These are phyloP conservation scores for Habrosyne pyritoides DNA, from an alignment of 2,888 invertebrate species.

Conservation along the genomic window DNA sequence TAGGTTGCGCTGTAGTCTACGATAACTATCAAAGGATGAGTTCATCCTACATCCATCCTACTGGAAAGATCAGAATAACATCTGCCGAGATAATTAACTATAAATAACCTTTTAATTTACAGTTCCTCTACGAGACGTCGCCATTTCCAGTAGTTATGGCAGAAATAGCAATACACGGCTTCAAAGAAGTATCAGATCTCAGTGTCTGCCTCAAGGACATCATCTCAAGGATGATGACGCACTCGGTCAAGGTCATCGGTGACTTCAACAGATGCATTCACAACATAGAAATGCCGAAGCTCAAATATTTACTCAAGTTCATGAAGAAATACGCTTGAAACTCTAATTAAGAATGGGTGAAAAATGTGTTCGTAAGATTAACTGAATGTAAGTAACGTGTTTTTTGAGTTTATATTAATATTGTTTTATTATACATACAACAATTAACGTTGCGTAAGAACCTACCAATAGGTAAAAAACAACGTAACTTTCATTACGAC, in stretches of 20 bases:
- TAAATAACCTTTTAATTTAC: slow-evolving; percentile 34
- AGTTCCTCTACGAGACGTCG: slow-evolving; percentile 79
- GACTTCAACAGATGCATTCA: slow-evolving; percentile 79
- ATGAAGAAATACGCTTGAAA: slow-evolving; percentile 76
- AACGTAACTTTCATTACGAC: too few relatives aligned
- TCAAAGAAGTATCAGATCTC: slow-evolving; percentile 77
- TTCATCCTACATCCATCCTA: too few relatives aligned
- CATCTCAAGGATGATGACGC: slow-evolving; percentile 79
- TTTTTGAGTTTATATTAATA: slow-evolving; percentile 12
- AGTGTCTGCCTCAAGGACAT: slow-evolving; percentile 78
- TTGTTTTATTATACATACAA: too few relatives aligned
- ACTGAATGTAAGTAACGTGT: slow-evolving; percentile 11
- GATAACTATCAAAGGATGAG: too few relatives aligned
- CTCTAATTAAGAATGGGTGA: slow-evolving; percentile 15
- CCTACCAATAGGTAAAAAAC: too few relatives aligned
- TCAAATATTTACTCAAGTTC: slow-evolving; percentile 75
- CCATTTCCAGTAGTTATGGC: slow-evolving; percentile 80
- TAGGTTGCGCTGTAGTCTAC: too few relatives aligned
- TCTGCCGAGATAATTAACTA: too few relatives aligned
- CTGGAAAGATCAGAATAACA: too few relatives aligned
- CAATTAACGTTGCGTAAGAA: too few relatives aligned
- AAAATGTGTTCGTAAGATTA: slow-evolving; percentile 8
- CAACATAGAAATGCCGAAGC: slow-evolving; percentile 79
- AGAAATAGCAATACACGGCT: slow-evolving; percentile 77
- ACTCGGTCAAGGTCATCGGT: slow-evolving; percentile 77